These are phyloP conservation scores for Acleris holmiana DNA, from an alignment of 2,888 invertebrate species.

Conservation along the genomic window DNA sequence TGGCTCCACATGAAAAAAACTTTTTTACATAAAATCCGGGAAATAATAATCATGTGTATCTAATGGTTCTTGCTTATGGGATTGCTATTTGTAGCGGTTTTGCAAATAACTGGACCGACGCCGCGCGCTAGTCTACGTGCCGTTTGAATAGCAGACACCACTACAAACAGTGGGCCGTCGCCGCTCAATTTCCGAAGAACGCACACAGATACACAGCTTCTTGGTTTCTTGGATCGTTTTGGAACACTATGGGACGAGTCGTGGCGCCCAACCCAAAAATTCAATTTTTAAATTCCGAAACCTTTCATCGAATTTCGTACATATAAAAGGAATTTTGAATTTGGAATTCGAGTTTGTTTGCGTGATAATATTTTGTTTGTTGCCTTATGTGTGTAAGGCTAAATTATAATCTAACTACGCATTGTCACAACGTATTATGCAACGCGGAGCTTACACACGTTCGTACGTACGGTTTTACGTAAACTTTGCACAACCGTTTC, in stretches of 20 bases:
- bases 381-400: not conserved
- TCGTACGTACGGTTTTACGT: constrained; percentile 31
- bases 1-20: not conserved
- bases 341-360: not conserved
- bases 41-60: constrained; percentile 43
- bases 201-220: not conserved
- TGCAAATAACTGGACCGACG: constrained; percentile 79
- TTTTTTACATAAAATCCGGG: too few relatives aligned
- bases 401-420: not conserved
- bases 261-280: too few relatives aligned
- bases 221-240: not conserved
- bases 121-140: constrained; percentile 48
- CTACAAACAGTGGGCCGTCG: not conserved
- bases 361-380: not conserved
- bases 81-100: constrained; percentile 80
- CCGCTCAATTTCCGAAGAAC: constrained; percentile 1
- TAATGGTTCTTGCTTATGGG: constrained; percentile 67
- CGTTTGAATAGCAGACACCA: constrained; percentile 36
- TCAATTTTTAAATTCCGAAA: too few relatives aligned
- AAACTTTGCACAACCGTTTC: constrained; percentile 36
- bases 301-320: too few relatives aligned
- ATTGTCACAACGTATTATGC: constrained; percentile 27
- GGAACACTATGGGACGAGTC: too few relatives aligned
- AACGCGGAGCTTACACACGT: constrained; percentile 15
- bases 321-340: too few relatives aligned